Evolutionary conservation across 2,888 invertebrate species (phyloP), one percentile per base, ranked within the genome.

Genomic region (Leptinotarsa rubiginosa): DNA sequence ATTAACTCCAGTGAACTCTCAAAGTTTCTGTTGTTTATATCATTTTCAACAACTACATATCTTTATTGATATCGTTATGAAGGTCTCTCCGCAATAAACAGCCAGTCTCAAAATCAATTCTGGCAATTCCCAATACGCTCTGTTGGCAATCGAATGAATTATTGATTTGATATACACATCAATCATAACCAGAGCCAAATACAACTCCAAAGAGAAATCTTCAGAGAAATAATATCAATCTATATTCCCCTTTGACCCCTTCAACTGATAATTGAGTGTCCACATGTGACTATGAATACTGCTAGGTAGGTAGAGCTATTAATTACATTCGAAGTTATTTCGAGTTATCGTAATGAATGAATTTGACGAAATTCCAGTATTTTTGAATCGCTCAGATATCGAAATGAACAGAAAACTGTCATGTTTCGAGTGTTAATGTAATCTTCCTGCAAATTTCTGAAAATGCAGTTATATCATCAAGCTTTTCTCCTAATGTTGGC

Each of bases 111-210:
- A 52, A 52, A 18, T 52, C 52, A 52, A 52, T 52, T 52, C 18
- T 18, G 18, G 52, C 18, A 52, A 52, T 52, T 52, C 52, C 52
- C 52, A 52, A 18, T 52, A 52, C 18, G n/a, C 52, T 18, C 7
- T 16, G 18, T 52, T 18, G 52, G 52, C 52, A 52, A 52, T 52
- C 7, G 18, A 18, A 52, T 52, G 52, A 52, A 52, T 52, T 52
- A 52, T 52, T 52, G 52, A 52, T 52, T 52, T 18, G 18, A 52
- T 52, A 52, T 52, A 52, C 18, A 52, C 52, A 52, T 52, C 52
- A 52, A 52, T 52, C 52, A 52, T 52, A 18, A n/a, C n/a, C 52
- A 52, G 18, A 18, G 18, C 52, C 52, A 52, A 52, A 18, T 52
- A 18, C 18, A 18, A 18, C 52, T 18, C 7, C 52, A 18, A 18